Base-by-base conservation (phyloP, 1,140 invertebrate genomes). In the Stegodyphus dumicola region DNA sequence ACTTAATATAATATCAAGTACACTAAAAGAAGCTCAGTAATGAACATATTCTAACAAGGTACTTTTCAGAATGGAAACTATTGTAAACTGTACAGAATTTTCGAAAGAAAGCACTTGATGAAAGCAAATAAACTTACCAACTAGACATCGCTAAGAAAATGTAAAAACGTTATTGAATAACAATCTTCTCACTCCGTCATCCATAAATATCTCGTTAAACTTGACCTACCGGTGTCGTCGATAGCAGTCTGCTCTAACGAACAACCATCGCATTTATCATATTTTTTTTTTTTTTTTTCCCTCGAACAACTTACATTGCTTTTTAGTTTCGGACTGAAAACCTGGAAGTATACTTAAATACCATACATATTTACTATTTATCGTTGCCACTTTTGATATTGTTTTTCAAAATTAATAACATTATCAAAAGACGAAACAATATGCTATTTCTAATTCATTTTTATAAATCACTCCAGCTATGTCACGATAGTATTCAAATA, bases 111-210 rank as follows among this genome's bases (percentile, higher is more conserved):
- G 3, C 33, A 33, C 33, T 33, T 33, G 33, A 33, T 33, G 33
- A 33, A 33, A 33, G 33, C 33, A 33, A 69, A 13, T 33, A 33
- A 65, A 66, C 80, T 75, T 75, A 83, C 80, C 80, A 83, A 75
- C 80, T 83, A 67, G 80, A 83, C 80, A 83, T 83, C 48, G 80
- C 80, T 83, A 83, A 53, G 69, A 74, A 75, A 83, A 83, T 75
- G 74, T 66, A 83, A 83, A 83, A 66, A 49, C 18, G 64, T 13
- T 60, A 33, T 75, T 48, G 7, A 75, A 75, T 33, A 33, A 33
- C 33, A 33, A 33, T 83, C 70, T 73, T 18, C 33, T 74, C 80
- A 83, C 70, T 66, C 71, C 80, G 80, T 83, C 80, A 83, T 83
- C 80, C 71, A 83, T 83, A 74, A 74, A 75, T 75, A 83, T 66